Evolutionary conservation across 2,888 invertebrate species (phyloP), one percentile per base, ranked within the genome.

Genomic region (Alcis repandata): DNA sequence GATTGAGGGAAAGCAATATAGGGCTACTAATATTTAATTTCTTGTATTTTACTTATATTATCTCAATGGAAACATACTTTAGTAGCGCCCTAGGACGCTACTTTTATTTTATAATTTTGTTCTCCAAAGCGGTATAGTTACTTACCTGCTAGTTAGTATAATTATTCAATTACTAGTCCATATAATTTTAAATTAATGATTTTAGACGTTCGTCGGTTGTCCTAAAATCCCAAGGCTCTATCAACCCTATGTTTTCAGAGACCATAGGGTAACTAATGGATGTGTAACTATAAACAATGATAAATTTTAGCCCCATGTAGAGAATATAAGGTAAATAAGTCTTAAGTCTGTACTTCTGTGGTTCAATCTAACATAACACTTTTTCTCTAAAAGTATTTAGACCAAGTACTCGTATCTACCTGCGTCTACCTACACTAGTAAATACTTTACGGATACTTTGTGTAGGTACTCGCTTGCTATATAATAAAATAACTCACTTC

Each of bases 141-240:
- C 64, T 91, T 93, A 93, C 92, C 92, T 92, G 92, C 85, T 92
- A 93, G 91, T 87, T 93, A 93, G 92, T 81, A 87, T 93, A 92
- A 92, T 92, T 91, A 66, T 66, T 60, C 88, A 91, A 91, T 91
- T 90, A 90, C 93, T 93, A 93, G 93, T 93, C 93, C 90, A 89
- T 88, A 82, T 93, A 92, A 91, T 89, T 84, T 88, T 91, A 91
- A 89, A 87, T 82, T 90, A 88, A 90, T 88, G 82, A 86, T 85
- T 78, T 85, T 89, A 90, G 88, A 85, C 77, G 80, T 88, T 85
- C 85, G 89, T 86, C 87, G 87, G 87, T 83, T 82, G 78, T 79
- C 77, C 72, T 72, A 64, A 61, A 58, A 33, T 62, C 43, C 58
- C 32, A 51, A 45, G 45, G 32, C 17, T 49, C 15, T 49, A 36